Base-by-base conservation (phyloP, 2,797 vertebrate genomes). In the Masticophis lateralis region DNA sequence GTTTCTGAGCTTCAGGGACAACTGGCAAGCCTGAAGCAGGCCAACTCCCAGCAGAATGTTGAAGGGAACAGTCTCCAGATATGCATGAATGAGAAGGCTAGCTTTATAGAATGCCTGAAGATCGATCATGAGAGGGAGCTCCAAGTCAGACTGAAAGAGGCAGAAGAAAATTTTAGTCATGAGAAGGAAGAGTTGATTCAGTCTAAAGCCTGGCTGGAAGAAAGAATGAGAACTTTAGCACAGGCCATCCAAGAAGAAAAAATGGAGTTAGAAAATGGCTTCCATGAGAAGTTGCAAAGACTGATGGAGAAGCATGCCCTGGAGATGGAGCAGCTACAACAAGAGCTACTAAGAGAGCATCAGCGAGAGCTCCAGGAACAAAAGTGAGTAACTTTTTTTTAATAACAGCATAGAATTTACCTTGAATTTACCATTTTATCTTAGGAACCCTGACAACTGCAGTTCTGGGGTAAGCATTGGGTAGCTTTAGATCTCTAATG, bases 361-460 rank as follows among this genome's bases (percentile, higher is more conserved):
- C 92, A 97, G 88, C 96, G 97, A 13, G 98, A 99, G 74, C 97
- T 99, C 92, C 90, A 96, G 63, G 97, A 98, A 93, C 98, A 98
- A 93, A 99, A 99, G 99, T 99, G 97, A 98, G 98, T 27, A 10
- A 5, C 7, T 37, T 20, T 79, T 43, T 74, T 79, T 37, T 43
- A 43, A 74, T 18, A 43, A 79, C 1, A 83, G 20, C 37, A 47
- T 25, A 47, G 20, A 83, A 83, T 83, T 83, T 83, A 47, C 10
- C 22, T 27, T 32, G 27, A 28, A 56, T 43, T 61, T 12, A 47
- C 43, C 16, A 16, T 69, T n/a, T 16, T 87, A 8, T 43, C 13
- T 69, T 47, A 53, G 37, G 37, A 28, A 18, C 56, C 7, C 6
- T 22, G 2, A 51, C 28, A 56, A 28, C 28, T 74, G n/a, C 56